Evolutionary conservation across 1,140 invertebrate genomes (phyloP).

Genomic region (Eueides isabella): DNA sequence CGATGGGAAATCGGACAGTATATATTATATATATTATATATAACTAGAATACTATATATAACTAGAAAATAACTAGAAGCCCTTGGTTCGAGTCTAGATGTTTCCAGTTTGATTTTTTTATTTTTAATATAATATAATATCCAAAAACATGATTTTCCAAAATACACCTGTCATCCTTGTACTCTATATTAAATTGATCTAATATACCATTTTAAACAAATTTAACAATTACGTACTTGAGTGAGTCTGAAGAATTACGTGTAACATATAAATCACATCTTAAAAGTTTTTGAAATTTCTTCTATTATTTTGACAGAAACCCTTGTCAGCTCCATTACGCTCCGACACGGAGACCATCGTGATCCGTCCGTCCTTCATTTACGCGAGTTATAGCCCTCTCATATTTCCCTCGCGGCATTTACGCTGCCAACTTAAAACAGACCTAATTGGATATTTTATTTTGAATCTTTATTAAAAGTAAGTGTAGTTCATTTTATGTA

Average conservation of each 20-base stretch:
- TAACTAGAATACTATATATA: too few species aligned
- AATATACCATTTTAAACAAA: too few species aligned
- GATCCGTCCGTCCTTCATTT: constrained; percentile 70
- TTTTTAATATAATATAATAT: too few species aligned
- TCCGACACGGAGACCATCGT: constrained; percentile 55
- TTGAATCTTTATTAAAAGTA: background rate
- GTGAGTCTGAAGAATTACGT: background rate
- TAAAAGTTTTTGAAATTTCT: constrained; percentile 63
- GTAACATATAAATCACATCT: constrained; percentile 60
- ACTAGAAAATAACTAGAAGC: too few species aligned
- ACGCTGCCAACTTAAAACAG: constrained; percentile 44
- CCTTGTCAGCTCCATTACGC: constrained; percentile 79
- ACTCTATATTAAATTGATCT: too few species aligned
- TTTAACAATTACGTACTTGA: background rate
- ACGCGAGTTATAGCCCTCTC: constrained; percentile 67
- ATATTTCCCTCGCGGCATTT: constrained; percentile 67
- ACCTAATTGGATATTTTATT: constrained; percentile 17
- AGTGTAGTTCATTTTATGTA: too few species aligned
- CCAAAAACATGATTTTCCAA: too few species aligned
- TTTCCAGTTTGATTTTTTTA: too few species aligned
- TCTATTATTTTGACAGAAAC: constrained; percentile 72
- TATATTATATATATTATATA: too few species aligned
- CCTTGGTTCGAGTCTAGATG: too few species aligned
- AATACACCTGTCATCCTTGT: too few species aligned
- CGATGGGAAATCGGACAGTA: too few species aligned